Percentiles rank a stretch among this genome's conserved stretches.
Conservation (phyloP, 2,797 vertebrate species). For the Siniperca scherzeri region DNA sequence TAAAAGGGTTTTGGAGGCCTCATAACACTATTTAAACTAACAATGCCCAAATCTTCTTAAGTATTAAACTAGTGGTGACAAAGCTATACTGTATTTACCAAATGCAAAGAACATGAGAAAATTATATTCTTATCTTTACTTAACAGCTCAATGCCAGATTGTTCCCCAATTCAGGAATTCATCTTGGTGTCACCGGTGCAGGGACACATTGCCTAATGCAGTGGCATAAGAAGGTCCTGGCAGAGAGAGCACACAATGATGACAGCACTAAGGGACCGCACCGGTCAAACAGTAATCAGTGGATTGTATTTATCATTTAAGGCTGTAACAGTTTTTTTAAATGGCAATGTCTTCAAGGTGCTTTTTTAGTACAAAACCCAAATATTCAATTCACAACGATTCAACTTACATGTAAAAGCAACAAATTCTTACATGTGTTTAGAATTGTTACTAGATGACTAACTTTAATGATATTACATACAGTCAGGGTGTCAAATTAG, state of each 20-base stretch:
- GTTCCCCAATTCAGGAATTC: background rate
- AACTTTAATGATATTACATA: background rate
- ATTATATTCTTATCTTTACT: background rate
- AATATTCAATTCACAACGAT: background rate
- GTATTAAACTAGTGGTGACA: slow-evolving; percentile 32
- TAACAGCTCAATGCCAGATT: background rate
- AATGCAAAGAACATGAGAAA: slow-evolving; percentile 2
- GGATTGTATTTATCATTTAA: background rate
- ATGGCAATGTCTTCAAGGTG: background rate
- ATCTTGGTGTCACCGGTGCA: too few species aligned
- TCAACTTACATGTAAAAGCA: background rate
- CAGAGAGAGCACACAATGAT: background rate
- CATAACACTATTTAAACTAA: slow-evolving; percentile 44
- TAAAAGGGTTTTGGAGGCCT: slow-evolving; percentile 42
- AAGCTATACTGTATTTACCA: slow-evolving; percentile 10
- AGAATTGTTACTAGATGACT: background rate
- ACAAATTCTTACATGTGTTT: background rate
- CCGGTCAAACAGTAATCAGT: background rate
- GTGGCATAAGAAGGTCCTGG: background rate
- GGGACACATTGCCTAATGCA: background rate
- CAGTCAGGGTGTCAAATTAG: background rate
- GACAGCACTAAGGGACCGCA: too few species aligned
- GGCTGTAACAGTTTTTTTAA: background rate
- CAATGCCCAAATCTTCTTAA: slow-evolving; percentile 44
- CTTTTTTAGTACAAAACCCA: background rate